A percentile compares a stretch with the other conserved stretches of the same genome.
These are phyloP conservation scores for Drosophila nannoptera DNA, from an alignment of 1,140 invertebrate species.

Conservation along the genomic window DNA sequence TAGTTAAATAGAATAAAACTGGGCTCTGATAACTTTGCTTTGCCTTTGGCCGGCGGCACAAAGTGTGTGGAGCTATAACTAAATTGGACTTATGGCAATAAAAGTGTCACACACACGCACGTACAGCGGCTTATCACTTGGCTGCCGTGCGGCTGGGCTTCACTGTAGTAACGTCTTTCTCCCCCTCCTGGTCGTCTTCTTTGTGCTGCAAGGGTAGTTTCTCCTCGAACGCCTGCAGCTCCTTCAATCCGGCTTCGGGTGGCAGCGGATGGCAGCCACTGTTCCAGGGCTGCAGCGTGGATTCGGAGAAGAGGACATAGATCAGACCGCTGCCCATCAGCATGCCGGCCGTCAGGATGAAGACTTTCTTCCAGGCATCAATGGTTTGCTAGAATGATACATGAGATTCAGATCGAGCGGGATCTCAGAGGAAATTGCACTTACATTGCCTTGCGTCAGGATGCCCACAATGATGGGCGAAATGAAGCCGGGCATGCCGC, in stretches of 20 bases:
- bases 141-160: conserved; percentile 19
- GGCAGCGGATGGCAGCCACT: conserved; percentile 41
- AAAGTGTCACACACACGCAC: conserved; percentile 42
- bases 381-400: conserved; percentile 82
- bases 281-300: conserved; percentile 84
- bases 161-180: conserved; percentile 16
- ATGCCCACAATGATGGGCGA: conserved; percentile 82
- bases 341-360: conserved; percentile 81
- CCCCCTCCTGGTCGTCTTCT: conserved; percentile 3
- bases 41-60: conserved; percentile 21
- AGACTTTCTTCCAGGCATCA: conserved; percentile 84
- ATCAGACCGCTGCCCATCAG: conserved; percentile 80
- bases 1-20: conserved; percentile 47
- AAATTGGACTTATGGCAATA: conserved; percentile 58
- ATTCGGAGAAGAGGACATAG: conserved; percentile 82
- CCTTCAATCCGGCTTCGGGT: conserved; percentile 52
- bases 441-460: conserved; percentile 83
- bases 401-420: not conserved
- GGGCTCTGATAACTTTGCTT: conserved; percentile 31
- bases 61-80: conserved; percentile 44
- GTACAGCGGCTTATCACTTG: conserved; percentile 36
- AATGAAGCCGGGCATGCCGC: conserved; percentile 81
- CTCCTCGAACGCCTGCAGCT: conserved; percentile 56
- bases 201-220: conserved; percentile 45
- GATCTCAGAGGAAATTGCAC: conserved; percentile 16